Base-by-base conservation (phyloP, 2,113 vertebrate genomes). In the Albula glossodonta region DNA sequence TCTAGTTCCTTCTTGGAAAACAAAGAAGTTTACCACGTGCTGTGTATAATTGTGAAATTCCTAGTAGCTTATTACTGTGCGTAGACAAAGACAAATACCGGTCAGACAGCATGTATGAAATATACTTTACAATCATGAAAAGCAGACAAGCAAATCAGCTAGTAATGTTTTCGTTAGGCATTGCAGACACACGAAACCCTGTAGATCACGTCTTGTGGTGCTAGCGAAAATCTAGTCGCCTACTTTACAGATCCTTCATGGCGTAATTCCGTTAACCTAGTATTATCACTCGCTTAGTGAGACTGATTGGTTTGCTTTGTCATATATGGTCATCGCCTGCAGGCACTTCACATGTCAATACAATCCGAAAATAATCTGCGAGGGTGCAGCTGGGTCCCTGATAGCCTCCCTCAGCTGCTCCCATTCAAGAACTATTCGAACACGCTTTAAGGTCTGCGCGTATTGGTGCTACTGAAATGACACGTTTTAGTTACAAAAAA, bases 241-340 rank as follows among this genome's bases (percentile, higher is more conserved):
- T 7, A 22, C 22, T 74, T 10, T 74, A 70, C 17, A 70, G 22
- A 22, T n/a, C 70, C n/a, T n/a, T 74, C 5, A 10, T 10, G 70
- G 15, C 63, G 51, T 3, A 63, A 15, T 77, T 77, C 82, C 51
- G 9, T 88, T 91, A 90, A 92, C 91, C 88, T 31, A 57, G 74
- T 6, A 84, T 49, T 82, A 25, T 60, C 3, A 84, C 57, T 89
- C 19, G 8, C 91, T 93, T 91, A 92, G 91, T 89, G n/a, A 80
- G 85, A 12, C 84, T 82, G 88, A 78, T 81, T 60, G 84, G 83
- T 79, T 88, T 86, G 82, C 66, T 84, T 84, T 89, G 90, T 93
- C 94, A 92, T 98, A 99, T 98, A 98, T 96, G 98, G 97, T 95
- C 95, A 95, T 96, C 93, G 93, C 93, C 96, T 94, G 96, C 95